Percentiles rank a stretch among this genome's conserved stretches.
Evolutionary conservation across 2,797 vertebrate genomes (phyloP).

Genomic region (Sciurus vulgaris): DNA sequence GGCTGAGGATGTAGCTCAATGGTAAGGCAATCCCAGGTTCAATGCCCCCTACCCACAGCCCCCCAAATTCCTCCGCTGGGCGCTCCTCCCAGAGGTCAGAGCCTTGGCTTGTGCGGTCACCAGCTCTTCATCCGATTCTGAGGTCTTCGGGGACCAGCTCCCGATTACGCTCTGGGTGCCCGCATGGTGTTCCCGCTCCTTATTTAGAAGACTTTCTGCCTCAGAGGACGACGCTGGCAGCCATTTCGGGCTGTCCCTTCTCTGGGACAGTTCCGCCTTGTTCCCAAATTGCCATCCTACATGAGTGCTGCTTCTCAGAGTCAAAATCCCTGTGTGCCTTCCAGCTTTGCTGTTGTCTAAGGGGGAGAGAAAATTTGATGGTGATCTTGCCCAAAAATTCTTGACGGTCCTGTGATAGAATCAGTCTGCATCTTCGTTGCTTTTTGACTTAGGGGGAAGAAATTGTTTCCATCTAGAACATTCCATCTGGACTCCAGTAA

Average conservation of each 20-base stretch:
- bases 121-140: slow-evolving; percentile 6
- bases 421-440: background rate
- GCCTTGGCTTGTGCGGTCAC: background rate
- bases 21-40: too few species aligned
- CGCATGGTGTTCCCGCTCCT: background rate
- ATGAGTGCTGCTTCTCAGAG: background rate
- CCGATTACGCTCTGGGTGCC: background rate
- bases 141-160: background rate
- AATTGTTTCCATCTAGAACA: background rate
- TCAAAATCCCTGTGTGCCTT: background rate
- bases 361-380: background rate
- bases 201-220: background rate
- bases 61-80: background rate
- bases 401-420: background rate
- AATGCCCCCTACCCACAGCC: too few species aligned
- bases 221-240: background rate
- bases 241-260: background rate
- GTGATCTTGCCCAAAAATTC: slow-evolving; percentile 24
- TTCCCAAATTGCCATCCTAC: background rate
- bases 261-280: background rate
- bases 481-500: slow-evolving; percentile 40
- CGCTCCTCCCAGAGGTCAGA: background rate
- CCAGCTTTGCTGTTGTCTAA: background rate
- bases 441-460: background rate
- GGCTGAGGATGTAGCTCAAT: too few species aligned